phyloP scores from a whole-genome alignment of 2,797 vertebrate species.

The Tympanoctomys barrerae region DNA sequence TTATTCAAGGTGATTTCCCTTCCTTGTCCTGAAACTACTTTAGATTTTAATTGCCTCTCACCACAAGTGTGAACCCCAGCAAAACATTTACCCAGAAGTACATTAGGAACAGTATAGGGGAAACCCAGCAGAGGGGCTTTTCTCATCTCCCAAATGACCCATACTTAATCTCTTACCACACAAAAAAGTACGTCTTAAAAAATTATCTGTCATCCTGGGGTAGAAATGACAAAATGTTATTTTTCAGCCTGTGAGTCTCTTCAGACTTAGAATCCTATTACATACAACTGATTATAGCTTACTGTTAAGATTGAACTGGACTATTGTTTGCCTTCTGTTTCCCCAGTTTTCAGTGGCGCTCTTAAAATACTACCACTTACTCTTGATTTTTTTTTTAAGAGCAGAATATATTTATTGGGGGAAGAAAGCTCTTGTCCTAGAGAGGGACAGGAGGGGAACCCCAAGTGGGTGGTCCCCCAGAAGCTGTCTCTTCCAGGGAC shows the following conservation, averaged over 20 bases:
- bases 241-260: constrained; percentile 44
- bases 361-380: not conserved
- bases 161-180: constrained; percentile 19
- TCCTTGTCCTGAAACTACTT: constrained; percentile 43
- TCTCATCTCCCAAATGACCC: constrained; percentile 9
- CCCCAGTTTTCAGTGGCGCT: not conserved
- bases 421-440: no score
- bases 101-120: not conserved
- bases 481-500: no score
- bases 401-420: no score
- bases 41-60: constrained; percentile 58
- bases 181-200: constrained; percentile 30
- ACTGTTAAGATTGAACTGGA: constrained; percentile 43
- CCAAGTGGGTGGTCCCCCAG: no score
- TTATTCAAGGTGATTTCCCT: constrained; percentile 53
- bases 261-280: not conserved
- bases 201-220: constrained; percentile 9
- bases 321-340: not conserved
- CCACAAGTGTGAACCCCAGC: constrained; percentile 24
- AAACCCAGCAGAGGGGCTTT: constrained; percentile 52
- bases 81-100: constrained; percentile 66
- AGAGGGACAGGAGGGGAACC: no score
- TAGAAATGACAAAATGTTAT: not conserved
- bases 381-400: no score
- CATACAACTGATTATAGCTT: not conserved